phyloP scores from a whole-genome alignment of 2,113 vertebrate species.

The Lasiurus borealis region DNA sequence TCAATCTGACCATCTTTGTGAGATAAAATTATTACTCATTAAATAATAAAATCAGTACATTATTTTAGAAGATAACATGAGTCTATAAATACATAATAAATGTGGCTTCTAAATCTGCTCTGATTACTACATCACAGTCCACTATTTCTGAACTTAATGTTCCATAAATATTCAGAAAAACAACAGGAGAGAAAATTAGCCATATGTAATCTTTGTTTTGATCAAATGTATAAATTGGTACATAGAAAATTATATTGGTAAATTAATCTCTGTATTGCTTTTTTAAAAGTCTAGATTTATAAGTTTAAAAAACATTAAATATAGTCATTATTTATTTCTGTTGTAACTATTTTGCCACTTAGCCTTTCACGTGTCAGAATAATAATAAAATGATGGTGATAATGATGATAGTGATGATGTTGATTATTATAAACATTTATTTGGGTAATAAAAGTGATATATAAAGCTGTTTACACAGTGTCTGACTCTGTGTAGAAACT shows the following conservation, averaged over 20 bases:
- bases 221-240: not conserved
- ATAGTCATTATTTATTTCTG: not conserved
- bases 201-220: not conserved
- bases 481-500: not conserved
- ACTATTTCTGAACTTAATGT: not conserved
- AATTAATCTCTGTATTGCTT: not conserved
- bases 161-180: not conserved
- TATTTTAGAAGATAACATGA: constrained; percentile 25
- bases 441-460: not conserved
- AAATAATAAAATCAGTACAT: not conserved
- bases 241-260: not conserved
- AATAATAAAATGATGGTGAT: not conserved
- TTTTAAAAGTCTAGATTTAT: not conserved
- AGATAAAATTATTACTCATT: not conserved
- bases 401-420: not conserved
- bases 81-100: no score
- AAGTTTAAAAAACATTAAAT: not conserved
- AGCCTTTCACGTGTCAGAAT: not conserved
- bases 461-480: not conserved
- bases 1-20: not conserved
- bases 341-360: not conserved
- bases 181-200: not conserved
- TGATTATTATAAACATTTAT: not conserved
- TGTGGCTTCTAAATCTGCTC: not conserved
- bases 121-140: not conserved